Percentiles rank a stretch among this genome's conserved stretches.
Conservation (phyloP, 2,113 vertebrate genomes). For the Chaetops frenatus region DNA sequence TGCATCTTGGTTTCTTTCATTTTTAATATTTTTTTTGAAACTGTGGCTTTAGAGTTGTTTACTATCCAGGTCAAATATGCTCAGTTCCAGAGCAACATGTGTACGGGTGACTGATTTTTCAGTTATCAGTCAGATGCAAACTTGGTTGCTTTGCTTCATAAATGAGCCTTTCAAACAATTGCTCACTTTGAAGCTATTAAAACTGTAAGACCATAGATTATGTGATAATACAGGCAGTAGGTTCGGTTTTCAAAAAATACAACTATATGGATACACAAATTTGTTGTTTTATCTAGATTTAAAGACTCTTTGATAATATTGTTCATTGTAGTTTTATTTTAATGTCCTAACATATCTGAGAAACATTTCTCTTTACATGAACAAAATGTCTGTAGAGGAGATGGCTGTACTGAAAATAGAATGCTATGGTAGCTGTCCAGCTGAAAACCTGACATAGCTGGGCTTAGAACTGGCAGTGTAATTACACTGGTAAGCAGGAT, state of each 20-base stretch:
- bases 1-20: not conserved
- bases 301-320: not conserved
- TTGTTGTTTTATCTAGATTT: not conserved
- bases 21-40: not conserved
- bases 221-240: not conserved
- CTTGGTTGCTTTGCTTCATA: not conserved
- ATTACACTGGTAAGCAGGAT: constrained; percentile 32
- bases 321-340: not conserved
- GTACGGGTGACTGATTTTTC: not conserved
- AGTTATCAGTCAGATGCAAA: not conserved
- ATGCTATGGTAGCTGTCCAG: constrained; percentile 4
- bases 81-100: not conserved
- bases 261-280: not conserved
- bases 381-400: not conserved
- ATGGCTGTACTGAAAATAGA: not conserved
- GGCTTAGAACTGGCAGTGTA: not conserved
- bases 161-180: not conserved
- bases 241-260: not conserved
- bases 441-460: constrained; percentile 27
- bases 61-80: not conserved
- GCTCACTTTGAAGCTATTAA: not conserved
- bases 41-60: not conserved
- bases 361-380: not conserved
- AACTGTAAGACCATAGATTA: not conserved
- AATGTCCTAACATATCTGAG: not conserved